Base-by-base conservation (phyloP, 2,797 vertebrate species). In the Lagodon rhomboides region DNA sequence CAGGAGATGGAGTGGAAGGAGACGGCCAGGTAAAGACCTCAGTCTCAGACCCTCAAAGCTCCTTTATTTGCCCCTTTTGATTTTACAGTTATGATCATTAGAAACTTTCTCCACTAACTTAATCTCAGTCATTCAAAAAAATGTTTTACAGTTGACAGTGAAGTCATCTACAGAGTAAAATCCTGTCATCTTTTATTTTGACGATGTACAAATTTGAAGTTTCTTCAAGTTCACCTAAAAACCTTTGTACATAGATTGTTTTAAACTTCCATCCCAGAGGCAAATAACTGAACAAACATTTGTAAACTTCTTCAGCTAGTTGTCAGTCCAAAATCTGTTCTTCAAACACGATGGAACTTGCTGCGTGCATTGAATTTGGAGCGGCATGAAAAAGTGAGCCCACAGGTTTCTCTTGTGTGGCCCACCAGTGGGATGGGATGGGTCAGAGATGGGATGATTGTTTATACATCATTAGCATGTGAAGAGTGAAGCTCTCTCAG, bases 1-100 rank as follows among this genome's bases (percentile, higher is more conserved):
- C 98, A 99, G 89, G 97, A 99, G 92, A 98, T 99, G 98, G 98
- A 99, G 75, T 99, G 98, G 98, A 98, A 98, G 89, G 98, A 99
- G 92, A 99, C 98, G 0, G 98, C 98, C 49, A 98, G 98, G 98
- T 99, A 96, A 94, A 79, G 58, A 25, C 3, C 1, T 3, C 23
- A 5, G 7, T 38, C 43, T 30, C 5, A 59, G 12, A 30, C 65
- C 47, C 4, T 50, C 7, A 44, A 23, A 43, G 12, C 10, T 44
- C 23, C 47, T 27, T 17, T 25, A 38, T 23, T 16, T 34, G 34
- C 12, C 56, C 44, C 12, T 20, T 41, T 58, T 23, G 11, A 41
- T 55, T 22, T 46, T 73, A 25, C 25, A 74, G 23, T n/a, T 62
- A 6, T 10, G 27, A 34, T 17, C 49, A 1, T 13, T 12, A 67